A percentile compares a stretch with the other conserved stretches of the same genome.
Conservation (phyloP, 2,888 invertebrate genomes). For the Cheilosia variabilis region DNA sequence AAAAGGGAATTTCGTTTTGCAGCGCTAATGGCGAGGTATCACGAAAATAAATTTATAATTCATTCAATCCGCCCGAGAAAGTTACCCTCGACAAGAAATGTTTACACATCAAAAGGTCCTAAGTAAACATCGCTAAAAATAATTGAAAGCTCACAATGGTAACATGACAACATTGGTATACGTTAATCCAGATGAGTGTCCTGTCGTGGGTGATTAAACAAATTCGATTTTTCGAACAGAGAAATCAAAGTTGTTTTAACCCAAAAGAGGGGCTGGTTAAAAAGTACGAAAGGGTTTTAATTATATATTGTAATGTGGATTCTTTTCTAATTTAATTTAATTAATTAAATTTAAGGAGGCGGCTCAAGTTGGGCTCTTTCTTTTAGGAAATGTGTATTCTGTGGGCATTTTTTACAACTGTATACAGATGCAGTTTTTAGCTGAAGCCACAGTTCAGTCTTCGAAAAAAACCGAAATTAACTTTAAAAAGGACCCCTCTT, state of each 20-base stretch:
- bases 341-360: too few relatives aligned
- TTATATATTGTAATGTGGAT: too few relatives aligned
- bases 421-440: too few relatives aligned
- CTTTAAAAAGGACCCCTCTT: too few relatives aligned
- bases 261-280: not conserved
- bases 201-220: conserved; percentile 14
- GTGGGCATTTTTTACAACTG: too few relatives aligned
- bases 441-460: too few relatives aligned
- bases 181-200: not conserved
- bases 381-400: too few relatives aligned
- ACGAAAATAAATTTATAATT: conserved; percentile 67
- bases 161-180: not conserved
- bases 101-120: conserved; percentile 58
- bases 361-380: too few relatives aligned
- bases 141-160: conserved; percentile 58
- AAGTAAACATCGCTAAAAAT: conserved; percentile 62
- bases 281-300: not conserved
- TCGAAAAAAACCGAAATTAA: too few relatives aligned
- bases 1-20: conserved; percentile 59
- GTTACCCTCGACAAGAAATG: conserved; percentile 38
- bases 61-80: conserved; percentile 29
- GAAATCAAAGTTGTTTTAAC: conserved; percentile 24
- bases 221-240: conserved; percentile 18
- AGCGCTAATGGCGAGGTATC: conserved; percentile 56
- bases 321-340: too few relatives aligned